A percentile compares a stretch with the other conserved stretches of the same genome.
Evolutionary conservation across 2,797 vertebrate genomes (phyloP).

Genomic region (Lacerta agilis): DNA sequence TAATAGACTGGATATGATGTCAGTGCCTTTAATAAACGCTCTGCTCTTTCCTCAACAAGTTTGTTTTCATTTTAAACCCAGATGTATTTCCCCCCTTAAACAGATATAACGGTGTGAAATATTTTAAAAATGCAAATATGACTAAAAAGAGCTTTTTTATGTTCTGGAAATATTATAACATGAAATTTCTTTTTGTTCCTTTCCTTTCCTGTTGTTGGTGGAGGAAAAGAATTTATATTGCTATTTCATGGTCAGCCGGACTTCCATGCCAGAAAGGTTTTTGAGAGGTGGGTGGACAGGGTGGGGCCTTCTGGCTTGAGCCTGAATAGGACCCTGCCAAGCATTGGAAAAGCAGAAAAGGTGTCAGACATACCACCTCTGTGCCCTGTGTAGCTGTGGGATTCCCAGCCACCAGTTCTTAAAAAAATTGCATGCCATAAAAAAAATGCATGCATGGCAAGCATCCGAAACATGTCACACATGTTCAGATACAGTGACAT

Average conservation of each 20-base stretch:
- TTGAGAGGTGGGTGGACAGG: conserved; percentile 35
- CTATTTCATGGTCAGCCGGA: conserved; percentile 67
- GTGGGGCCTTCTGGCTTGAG: conserved; percentile 62
- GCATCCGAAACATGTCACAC: not conserved
- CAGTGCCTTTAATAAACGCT: conserved; percentile 63
- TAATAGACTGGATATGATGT: conserved; percentile 67
- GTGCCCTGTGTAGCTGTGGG: not conserved
- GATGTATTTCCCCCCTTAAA: conserved; percentile 48
- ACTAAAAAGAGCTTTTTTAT: conserved; percentile 71
- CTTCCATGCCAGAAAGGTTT: conserved; percentile 60
- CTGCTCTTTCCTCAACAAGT: conserved; percentile 61
- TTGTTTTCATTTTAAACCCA: conserved; percentile 66
- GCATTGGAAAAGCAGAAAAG: conserved; percentile 56
- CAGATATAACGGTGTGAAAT: conserved; percentile 55
- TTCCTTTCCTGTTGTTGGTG: conserved; percentile 69
- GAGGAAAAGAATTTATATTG: conserved; percentile 71
- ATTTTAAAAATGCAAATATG: conserved; percentile 54
- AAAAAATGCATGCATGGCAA: not conserved
- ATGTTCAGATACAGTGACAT: not conserved
- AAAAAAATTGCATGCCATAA: not conserved
- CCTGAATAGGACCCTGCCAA: conserved; percentile 61
- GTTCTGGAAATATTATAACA: conserved; percentile 69
- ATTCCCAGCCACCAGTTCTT: not conserved
- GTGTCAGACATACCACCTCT: conserved; percentile 34
- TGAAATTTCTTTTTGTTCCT: conserved; percentile 61